Evolutionary conservation across 2,797 vertebrate genomes (phyloP), one percentile per base, ranked within the genome.

Genomic region (Okamejei kenojei): DNA sequence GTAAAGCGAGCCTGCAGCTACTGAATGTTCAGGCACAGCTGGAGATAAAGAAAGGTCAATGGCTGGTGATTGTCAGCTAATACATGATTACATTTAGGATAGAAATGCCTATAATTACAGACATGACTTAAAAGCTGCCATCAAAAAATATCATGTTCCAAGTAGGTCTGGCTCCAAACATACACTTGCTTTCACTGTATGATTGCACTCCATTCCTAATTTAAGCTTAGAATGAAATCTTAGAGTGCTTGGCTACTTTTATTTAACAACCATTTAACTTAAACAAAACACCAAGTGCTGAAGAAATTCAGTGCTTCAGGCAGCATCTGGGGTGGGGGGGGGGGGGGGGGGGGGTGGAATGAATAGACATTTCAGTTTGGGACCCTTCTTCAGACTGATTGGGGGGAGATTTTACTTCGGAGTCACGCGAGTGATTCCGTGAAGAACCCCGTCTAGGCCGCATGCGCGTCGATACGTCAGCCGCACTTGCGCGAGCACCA

Each of bases 1-100:
- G 84, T 88, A 63, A 82, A 63, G n/a, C 19, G 61, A 65, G 84
- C 84, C 84, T 68, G 63, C 84, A 23, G 84, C 63, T 88, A 35
- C n/a, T 88, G 84, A 65, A 68, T 88, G 84, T 68, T 88, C 13
- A 13, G 8, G n/a, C 84, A 68, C 61, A 68, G 61, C n/a, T 88
- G 63, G 84, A 68, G 63, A 88, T 88, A 68, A 88, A 88, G 84
- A 21, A 65, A 88, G 35, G n/a, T 32, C 84, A 88, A 35, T 88
- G 15, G 19, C 32, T 79, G 78, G 32, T 79, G 78, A 68, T 63
- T 88, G 84, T 88, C 84, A 68, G 63, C 84, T 35, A 35, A 32
- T 35, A 17, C 84, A 68, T 88, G 63, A 35, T 68, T 88, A 88
- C 84, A 88, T 32, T 88, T 19, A 9, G 61, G n/a, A 68, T 68